Percentiles rank a stretch among this genome's conserved stretches.
phyloP scores from a whole-genome alignment of 2,888 invertebrate species.

The Sesia apiformis region DNA sequence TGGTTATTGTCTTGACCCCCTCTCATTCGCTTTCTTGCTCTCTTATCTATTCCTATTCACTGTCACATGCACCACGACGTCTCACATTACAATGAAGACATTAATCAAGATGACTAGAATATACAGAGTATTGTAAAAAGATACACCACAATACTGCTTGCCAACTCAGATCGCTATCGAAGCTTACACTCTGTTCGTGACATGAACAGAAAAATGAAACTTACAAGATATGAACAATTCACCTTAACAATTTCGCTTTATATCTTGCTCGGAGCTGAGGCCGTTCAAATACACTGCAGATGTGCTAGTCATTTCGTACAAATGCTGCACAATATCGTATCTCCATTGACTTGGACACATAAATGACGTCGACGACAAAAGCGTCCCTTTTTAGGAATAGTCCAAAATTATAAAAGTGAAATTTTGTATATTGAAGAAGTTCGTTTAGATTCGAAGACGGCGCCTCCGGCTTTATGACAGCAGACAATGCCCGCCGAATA shows the following conservation, averaged over 20 bases:
- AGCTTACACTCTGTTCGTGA: constrained; percentile 15
- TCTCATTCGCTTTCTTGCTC: too few relatives aligned
- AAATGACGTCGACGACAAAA: constrained; percentile 52
- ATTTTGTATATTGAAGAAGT: constrained; percentile 52
- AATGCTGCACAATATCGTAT: constrained; percentile 51
- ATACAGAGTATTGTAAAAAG: too few relatives aligned
- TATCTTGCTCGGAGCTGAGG: constrained; percentile 24
- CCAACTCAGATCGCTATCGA: constrained; percentile 13
- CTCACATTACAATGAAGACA: too few relatives aligned
- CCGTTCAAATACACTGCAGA: constrained; percentile 36
- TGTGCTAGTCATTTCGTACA: constrained; percentile 50
- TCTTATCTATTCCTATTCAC: too few relatives aligned
- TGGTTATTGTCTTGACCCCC: too few relatives aligned
- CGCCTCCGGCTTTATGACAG: constrained; percentile 38
- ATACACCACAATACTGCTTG: constrained; percentile 7
- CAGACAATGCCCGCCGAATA: constrained; percentile 48
- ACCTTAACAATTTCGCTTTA: constrained; percentile 42
- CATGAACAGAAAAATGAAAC: constrained; percentile 24
- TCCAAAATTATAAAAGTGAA: constrained; percentile 58
- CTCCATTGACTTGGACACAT: constrained; percentile 48
- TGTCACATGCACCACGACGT: too few relatives aligned
- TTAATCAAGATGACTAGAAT: too few relatives aligned
- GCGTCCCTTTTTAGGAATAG: constrained; percentile 28
- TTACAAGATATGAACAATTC: constrained; percentile 35
- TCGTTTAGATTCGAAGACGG: constrained; percentile 23